Base-by-base conservation (phyloP, 2,797 vertebrate species). In the Melanotaenia boesemani region DNA sequence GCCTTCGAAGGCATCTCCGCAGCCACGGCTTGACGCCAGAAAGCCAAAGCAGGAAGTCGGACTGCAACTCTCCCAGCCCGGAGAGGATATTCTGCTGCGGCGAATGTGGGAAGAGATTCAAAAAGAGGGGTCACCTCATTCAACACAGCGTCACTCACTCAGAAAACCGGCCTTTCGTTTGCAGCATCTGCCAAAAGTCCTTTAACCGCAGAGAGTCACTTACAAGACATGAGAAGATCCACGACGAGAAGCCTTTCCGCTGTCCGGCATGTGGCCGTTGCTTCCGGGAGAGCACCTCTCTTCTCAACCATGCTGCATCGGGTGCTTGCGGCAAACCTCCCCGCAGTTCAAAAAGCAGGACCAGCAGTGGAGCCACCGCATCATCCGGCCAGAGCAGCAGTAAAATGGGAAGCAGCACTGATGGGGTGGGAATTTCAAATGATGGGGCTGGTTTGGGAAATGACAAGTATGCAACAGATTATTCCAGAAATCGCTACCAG, bases 131-230 rank as follows among this genome's bases (percentile, higher is more conserved):
- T 1, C 97, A 98, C 84, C 95, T 98, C 58, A 96, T 97, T 46
- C 97, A 98, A 79, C 97, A 98, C 82, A 96, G 97, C 36, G 93
- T 97, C 70, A 97, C 96, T 22, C 97, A 98, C 86, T 97, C 96
- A 0, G 96, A 96, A 0, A 96, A 95, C 79, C 91, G 97, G n/a
- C 97, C 97, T 0, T 97, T 96, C 0, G 94, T 94, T 81, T 98
- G 97, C 81, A 94, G 87, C 22, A 91, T 96, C 76, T 98, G 97
- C 41, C 96, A 97, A 44, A 97, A 96, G 76, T 95, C 96, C 66
- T 98, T 98, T 85, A 98, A 98, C 89, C 96, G 97, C 1, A 92
- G 97, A 4, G 97, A 97, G 84, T 97, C 97, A 1, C 96, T 98
- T 10, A 97, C 97, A 0, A 92, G 97, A 11, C 97, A 98, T 36